These are phyloP conservation scores for Melanotaenia boesemani DNA, from an alignment of 2,797 vertebrate genomes.

Conservation along the genomic window DNA sequence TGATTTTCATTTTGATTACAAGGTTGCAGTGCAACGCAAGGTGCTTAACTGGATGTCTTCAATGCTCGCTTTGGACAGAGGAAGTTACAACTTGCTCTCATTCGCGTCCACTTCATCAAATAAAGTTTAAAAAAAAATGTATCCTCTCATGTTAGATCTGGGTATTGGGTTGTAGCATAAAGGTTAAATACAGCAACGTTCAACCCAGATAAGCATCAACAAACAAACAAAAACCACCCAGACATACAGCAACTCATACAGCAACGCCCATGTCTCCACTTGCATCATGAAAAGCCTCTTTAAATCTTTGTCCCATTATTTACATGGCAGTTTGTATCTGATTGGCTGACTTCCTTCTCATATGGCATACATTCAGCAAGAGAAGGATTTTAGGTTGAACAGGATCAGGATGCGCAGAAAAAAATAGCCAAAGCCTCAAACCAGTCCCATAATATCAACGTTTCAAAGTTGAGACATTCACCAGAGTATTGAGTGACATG, in stretches of 20 bases:
- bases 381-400: constrained; percentile 74
- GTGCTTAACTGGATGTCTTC: constrained; percentile 70
- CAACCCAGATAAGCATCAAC: constrained; percentile 68
- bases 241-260: constrained; percentile 55
- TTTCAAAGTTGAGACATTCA: constrained; percentile 70
- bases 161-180: constrained; percentile 42
- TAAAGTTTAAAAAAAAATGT: constrained; percentile 3
- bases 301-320: constrained; percentile 76
- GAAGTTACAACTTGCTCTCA: constrained; percentile 50
- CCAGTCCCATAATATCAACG: constrained; percentile 30
- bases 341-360: constrained; percentile 80
- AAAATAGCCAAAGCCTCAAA: constrained; percentile 55
- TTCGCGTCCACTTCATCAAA: constrained; percentile 41
- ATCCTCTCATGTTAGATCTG: constrained; percentile 44
- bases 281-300: constrained; percentile 75
- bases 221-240: constrained; percentile 67
- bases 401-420: constrained; percentile 57
- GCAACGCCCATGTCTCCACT: constrained; percentile 53
- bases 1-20: constrained; percentile 70
- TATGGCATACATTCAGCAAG: constrained; percentile 87
- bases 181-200: constrained; percentile 61
- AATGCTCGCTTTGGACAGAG: constrained; percentile 55
- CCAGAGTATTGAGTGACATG: constrained; percentile 39
- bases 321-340: constrained; percentile 87
- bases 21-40: constrained; percentile 73